Evolutionary conservation across 2,888 invertebrate genomes (phyloP).

Genomic region (Agriopis leucophaearia): DNA sequence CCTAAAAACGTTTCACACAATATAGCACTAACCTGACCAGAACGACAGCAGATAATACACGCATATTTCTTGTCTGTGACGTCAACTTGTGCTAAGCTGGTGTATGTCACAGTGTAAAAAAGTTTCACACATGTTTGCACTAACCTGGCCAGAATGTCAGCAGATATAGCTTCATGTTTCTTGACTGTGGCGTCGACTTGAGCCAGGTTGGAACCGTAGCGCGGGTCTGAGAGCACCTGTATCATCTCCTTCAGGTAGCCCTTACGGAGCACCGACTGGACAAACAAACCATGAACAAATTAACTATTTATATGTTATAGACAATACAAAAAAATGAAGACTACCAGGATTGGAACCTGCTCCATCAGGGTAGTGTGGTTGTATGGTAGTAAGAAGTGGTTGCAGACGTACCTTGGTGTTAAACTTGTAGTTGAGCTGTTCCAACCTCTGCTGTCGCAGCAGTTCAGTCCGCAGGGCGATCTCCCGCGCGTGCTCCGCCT

Average conservation of each 20-base stretch:
- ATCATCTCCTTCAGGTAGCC: constrained; percentile 99
- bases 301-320: neutral
- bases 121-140: neutral
- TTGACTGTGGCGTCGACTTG: constrained; percentile 99
- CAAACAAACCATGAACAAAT: neutral
- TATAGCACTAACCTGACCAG: no score
- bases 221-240: constrained; percentile 96
- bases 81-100: neutral
- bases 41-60: no score
- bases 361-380: no score
- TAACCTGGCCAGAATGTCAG: constrained; percentile 96
- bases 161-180: constrained; percentile 99
- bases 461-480: constrained; percentile 96
- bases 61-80: no score
- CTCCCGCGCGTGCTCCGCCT: constrained; percentile 97
- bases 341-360: no score
- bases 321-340: no score
- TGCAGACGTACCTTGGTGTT: constrained; percentile 91
- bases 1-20: no score
- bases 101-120: neutral
- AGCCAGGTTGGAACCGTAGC: constrained; percentile 95
- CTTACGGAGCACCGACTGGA: constrained; percentile 94
- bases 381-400: no score
- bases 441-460: constrained; percentile 95
- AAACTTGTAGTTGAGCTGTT: constrained; percentile 98